A percentile compares a stretch with the other conserved stretches of the same genome.
phyloP scores from a whole-genome alignment of 2,113 vertebrate genomes.

The Procavia capensis region DNA sequence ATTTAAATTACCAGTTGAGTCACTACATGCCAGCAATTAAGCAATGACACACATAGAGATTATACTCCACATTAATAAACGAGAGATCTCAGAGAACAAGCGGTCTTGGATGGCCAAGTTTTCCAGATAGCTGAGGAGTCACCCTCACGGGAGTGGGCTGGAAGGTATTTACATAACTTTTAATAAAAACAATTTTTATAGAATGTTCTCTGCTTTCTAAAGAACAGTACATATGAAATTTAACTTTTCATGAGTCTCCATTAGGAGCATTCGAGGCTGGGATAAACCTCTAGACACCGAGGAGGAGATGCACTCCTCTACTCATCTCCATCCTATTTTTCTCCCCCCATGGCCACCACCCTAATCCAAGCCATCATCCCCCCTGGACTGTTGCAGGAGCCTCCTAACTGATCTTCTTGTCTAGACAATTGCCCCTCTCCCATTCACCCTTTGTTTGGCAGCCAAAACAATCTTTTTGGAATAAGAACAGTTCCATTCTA shows the following conservation, averaged over 20 bases:
- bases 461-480: background rate
- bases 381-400: accelerated
- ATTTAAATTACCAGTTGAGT: slow-evolving; percentile 85
- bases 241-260: background rate
- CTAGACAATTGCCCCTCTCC: background rate
- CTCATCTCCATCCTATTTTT: background rate
- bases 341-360: background rate
- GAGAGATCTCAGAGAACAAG: slow-evolving; percentile 35
- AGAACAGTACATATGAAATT: background rate
- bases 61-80: slow-evolving; percentile 74
- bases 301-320: background rate
- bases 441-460: background rate
- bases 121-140: slow-evolving; percentile 35
- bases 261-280: background rate
- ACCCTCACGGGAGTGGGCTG: background rate
- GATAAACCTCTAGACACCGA: background rate
- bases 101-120: background rate
- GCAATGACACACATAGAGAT: slow-evolving; percentile 81
- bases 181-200: background rate
- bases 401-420: background rate
- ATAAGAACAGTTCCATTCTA: too few relatives aligned
- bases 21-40: slow-evolving; percentile 86
- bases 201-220: slow-evolving; percentile 38
- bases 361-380: too few relatives aligned
- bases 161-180: background rate